Percentiles rank a stretch among this genome's conserved stretches.
These are phyloP conservation scores for Neodiprion virginianus DNA, from an alignment of 1,140 invertebrate species.

Conservation along the genomic window DNA sequence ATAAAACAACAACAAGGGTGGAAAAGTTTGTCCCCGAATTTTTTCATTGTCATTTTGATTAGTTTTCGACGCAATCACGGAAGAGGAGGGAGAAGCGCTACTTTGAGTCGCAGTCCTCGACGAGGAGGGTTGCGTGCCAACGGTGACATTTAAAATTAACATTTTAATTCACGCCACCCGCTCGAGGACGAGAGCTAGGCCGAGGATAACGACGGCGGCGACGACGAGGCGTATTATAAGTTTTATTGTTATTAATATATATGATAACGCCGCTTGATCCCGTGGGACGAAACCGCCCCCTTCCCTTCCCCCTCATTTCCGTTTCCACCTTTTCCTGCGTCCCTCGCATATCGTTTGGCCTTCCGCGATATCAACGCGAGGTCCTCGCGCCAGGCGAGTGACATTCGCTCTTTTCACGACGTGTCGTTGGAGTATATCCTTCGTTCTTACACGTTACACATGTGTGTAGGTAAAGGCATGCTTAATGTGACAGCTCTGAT, in stretches of 20 bases:
- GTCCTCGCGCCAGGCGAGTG: neutral
- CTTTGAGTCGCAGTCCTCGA: neutral
- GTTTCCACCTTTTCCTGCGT: neutral
- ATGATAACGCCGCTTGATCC: conserved; percentile 32
- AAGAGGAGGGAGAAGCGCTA: neutral
- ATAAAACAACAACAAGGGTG: too few relatives aligned
- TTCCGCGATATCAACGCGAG: neutral
- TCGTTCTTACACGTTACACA: too few relatives aligned
- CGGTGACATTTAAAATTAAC: conserved; percentile 27
- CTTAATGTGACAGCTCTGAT: too few relatives aligned
- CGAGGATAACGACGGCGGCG: too few relatives aligned
- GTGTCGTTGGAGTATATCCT: too few relatives aligned
- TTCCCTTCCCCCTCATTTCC: neutral
- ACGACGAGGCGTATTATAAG: conserved; percentile 32
- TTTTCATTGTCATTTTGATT: neutral
- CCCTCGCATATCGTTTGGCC: neutral
- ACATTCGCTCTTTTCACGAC: too few relatives aligned
- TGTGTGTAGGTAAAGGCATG: too few relatives aligned
- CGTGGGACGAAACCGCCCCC: conserved; percentile 18
- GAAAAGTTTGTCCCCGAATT: neutral
- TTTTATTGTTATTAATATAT: conserved; percentile 41
- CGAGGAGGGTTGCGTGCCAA: conserved; percentile 11
- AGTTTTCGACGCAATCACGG: too few relatives aligned
- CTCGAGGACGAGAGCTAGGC: neutral
- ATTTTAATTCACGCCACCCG: conserved; percentile 29